These are phyloP conservation scores for Luperina testacea DNA, from an alignment of 2,888 invertebrate species.

Conservation along the genomic window DNA sequence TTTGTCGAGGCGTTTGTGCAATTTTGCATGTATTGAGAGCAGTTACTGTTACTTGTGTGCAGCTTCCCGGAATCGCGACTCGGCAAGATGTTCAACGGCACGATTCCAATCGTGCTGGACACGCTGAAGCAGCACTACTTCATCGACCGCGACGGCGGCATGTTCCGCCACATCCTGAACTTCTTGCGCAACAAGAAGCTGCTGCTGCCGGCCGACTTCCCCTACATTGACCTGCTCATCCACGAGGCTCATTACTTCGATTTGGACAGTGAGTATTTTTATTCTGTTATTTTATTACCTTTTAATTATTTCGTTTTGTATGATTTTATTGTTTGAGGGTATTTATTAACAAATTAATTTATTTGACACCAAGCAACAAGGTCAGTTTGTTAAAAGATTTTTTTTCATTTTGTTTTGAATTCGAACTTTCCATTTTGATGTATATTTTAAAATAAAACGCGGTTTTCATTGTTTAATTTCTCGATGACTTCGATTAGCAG, in stretches of 20 bases:
- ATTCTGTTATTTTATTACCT: neutral
- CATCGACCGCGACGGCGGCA: slow-evolving; percentile 99
- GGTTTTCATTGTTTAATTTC: neutral
- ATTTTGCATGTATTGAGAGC: slow-evolving; percentile 37
- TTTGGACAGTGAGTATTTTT: slow-evolving; percentile 93
- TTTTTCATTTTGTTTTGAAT: neutral
- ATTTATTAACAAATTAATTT: neutral
- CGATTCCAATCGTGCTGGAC: slow-evolving; percentile 98
- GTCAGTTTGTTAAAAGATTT: neutral
- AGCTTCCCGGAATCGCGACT: slow-evolving; percentile 98
- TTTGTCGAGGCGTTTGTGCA: slow-evolving; percentile 48
- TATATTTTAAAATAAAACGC: neutral
- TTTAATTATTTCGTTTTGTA: neutral
- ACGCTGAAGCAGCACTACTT: slow-evolving; percentile 99
- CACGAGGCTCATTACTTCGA: slow-evolving; percentile 98
- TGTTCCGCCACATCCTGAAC: slow-evolving; percentile 99
- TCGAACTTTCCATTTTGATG: neutral
- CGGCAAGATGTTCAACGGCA: slow-evolving; percentile 98
- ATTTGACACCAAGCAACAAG: neutral
- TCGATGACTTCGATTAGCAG: neutral
- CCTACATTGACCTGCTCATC: slow-evolving; percentile 95
- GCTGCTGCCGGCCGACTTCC: slow-evolving; percentile 96
- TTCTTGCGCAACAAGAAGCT: slow-evolving; percentile 98
- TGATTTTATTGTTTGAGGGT: neutral
- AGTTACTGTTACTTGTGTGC: slow-evolving; percentile 69